These are phyloP conservation scores for Acestrorhynchus altus DNA, from an alignment of 2,797 vertebrate species.

Conservation along the genomic window DNA sequence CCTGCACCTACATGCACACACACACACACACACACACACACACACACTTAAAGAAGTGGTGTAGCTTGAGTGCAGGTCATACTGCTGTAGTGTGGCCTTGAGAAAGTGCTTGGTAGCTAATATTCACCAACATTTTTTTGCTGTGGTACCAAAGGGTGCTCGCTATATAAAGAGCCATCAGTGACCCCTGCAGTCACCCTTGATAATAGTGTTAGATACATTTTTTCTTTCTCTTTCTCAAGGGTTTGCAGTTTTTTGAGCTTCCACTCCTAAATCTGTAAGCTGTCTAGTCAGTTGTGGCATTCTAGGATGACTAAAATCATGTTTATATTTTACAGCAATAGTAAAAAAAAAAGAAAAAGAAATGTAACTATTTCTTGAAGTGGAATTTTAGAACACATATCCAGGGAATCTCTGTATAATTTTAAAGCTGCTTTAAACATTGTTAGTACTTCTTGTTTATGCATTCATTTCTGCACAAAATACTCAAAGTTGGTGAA, in stretches of 20 bases:
- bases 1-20: too few species aligned
- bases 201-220: constrained; percentile 38
- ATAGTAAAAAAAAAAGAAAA: not conserved
- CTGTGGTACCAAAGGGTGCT: constrained; percentile 2
- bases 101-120: constrained; percentile 44
- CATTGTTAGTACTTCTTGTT: too few species aligned
- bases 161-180: constrained; percentile 37
- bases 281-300: not conserved
- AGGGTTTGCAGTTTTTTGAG: too few species aligned
- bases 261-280: not conserved
- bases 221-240: constrained; percentile 14
- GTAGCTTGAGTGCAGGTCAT: constrained; percentile 25
- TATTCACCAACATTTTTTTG: constrained; percentile 38
- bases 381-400: not conserved
- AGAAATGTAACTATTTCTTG: not conserved
- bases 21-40: constrained; percentile 21
- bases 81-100: constrained; percentile 41
- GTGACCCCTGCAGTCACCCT: constrained; percentile 32
- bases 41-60: not conserved
- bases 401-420: not conserved
- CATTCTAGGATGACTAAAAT: not conserved
- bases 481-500: too few species aligned
- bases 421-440: not conserved
- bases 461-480: too few species aligned
- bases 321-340: not conserved